Conservation (phyloP, 1,140 invertebrate species). For the Polypedilum pembai region DNA sequence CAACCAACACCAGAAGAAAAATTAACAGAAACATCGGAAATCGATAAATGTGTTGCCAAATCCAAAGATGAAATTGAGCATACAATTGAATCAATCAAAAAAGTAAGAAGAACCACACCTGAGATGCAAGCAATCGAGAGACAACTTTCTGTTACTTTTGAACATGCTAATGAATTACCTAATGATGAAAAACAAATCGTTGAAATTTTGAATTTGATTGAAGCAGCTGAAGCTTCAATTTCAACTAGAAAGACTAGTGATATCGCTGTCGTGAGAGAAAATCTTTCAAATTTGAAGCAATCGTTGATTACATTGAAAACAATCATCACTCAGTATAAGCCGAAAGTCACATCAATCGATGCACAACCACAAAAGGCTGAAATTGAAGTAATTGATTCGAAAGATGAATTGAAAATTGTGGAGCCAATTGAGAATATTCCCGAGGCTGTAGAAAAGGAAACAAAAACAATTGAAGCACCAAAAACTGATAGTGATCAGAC, state of each 20-base stretch:
- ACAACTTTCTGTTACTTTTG: background rate
- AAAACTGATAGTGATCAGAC: no score
- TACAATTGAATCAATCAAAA: slow-evolving; percentile 30
- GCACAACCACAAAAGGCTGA: background rate
- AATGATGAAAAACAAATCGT: background rate
- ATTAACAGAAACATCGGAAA: background rate
- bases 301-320: background rate
- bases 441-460: no score
- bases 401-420: background rate
- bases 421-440: background rate
- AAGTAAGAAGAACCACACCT: slow-evolving; percentile 33
- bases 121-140: background rate
- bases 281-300: background rate
- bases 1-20: background rate
- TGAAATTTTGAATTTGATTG: background rate
- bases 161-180: background rate
- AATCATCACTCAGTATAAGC: background rate
- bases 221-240: background rate
- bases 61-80: slow-evolving; percentile 32
- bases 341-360: background rate
- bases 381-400: background rate
- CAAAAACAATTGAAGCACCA: no score
- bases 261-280: background rate
- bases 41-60: slow-evolving; percentile 20
- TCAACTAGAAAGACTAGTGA: background rate